A percentile compares a stretch with the other conserved stretches of the same genome.
These are phyloP conservation scores for Xenentodon cancila DNA, from an alignment of 2,797 vertebrate genomes.

Conservation along the genomic window DNA sequence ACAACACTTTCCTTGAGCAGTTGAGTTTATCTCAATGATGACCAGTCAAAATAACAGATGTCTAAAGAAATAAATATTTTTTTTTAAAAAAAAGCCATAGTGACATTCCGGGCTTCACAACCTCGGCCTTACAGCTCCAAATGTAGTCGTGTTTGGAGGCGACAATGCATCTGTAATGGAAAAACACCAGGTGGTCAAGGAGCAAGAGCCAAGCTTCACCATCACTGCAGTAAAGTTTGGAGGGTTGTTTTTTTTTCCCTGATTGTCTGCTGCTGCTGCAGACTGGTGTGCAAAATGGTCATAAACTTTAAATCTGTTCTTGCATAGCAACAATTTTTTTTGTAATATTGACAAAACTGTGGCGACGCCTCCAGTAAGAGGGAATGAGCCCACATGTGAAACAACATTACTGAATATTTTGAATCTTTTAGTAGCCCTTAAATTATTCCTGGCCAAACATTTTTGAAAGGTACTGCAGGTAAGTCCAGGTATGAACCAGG, in stretches of 20 bases:
- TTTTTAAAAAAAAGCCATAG: constrained; percentile 40
- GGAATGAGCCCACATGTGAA: no score
- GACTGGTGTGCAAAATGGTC: not conserved
- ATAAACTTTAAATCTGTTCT: not conserved
- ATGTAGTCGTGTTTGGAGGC: constrained; percentile 31
- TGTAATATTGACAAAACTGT: no score
- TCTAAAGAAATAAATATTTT: constrained; percentile 11
- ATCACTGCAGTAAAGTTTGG: constrained; percentile 24
- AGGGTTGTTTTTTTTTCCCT: not conserved
- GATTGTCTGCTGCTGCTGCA: constrained; percentile 6
- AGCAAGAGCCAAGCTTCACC: constrained; percentile 10
- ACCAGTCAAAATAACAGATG: constrained; percentile 43
- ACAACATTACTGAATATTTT: no score
- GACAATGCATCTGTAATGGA: constrained; percentile 55
- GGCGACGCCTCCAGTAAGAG: no score
- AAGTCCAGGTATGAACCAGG: no score
- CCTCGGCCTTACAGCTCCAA: constrained; percentile 33
- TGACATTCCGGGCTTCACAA: constrained; percentile 28
- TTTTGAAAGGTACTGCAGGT: no score
- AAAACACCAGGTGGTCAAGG: constrained; percentile 54
- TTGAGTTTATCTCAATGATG: constrained; percentile 30
- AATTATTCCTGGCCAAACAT: no score
- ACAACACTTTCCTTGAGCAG: constrained; percentile 5
- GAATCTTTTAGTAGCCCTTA: no score
- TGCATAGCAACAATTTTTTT: no score